Percentiles rank a stretch among this genome's conserved stretches.
Evolutionary conservation across 2,113 vertebrate species (phyloP).

Genomic region (Percopsis transmontana): DNA sequence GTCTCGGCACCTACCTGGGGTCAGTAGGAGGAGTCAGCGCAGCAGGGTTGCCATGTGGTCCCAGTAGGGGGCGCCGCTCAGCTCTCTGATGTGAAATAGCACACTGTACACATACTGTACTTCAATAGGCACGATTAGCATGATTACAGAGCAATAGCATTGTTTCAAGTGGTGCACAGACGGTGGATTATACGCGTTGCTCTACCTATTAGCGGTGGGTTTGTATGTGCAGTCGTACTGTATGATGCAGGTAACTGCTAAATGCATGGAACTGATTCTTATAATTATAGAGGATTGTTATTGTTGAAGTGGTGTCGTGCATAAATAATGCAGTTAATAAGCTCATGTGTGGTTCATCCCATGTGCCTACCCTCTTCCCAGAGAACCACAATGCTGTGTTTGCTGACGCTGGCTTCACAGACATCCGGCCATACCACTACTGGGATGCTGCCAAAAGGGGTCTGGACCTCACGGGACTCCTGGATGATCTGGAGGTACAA

Average conservation of each 20-base stretch:
- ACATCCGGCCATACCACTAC: constrained; percentile 90
- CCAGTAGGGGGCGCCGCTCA: too few relatives aligned
- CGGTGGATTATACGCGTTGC: too few relatives aligned
- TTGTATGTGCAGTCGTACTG: too few relatives aligned
- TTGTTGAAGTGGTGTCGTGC: background rate
- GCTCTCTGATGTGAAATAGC: too few relatives aligned
- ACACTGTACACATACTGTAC: too few relatives aligned
- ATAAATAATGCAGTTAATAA: background rate
- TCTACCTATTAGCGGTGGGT: too few relatives aligned
- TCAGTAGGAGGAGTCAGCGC: constrained; percentile 52
- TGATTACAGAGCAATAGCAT: too few relatives aligned
- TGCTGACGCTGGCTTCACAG: constrained; percentile 89
- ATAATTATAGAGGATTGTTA: too few relatives aligned
- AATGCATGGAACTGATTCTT: background rate
- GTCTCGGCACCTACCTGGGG: constrained; percentile 93
- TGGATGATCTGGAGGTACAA: constrained; percentile 87
- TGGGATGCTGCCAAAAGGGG: constrained; percentile 88
- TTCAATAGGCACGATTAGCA: too few relatives aligned
- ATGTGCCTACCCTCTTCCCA: constrained; percentile 46
- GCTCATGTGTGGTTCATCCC: background rate
- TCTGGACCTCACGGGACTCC: constrained; percentile 83
- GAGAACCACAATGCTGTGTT: constrained; percentile 96
- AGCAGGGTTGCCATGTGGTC: background rate
- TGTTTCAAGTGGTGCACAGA: too few relatives aligned
- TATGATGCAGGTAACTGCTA: too few relatives aligned